Base-by-base conservation (phyloP, 2,888 invertebrate species). In the Saturnia pavonia region DNA sequence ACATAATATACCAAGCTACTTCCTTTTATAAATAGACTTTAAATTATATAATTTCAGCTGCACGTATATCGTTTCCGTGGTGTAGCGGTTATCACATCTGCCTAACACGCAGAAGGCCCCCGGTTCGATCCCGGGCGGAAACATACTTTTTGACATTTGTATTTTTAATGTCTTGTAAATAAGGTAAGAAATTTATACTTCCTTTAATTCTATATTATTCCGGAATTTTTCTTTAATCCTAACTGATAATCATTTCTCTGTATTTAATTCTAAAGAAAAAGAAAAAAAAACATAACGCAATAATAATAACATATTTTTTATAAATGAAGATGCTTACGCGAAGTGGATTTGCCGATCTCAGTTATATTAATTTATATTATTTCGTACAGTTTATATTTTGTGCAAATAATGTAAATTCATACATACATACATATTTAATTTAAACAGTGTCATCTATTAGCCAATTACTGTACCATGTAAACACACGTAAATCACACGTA, bases 71-170 rank as follows among this genome's bases (percentile, higher is more conserved):
- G 76, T 77, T 77, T 79, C 95, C 96, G 96, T 96, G 96, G 96
- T 96, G 96, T 96, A 97, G 96, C 96, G 97, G 97, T 97, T 97
- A 97, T 97, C 96, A 97, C 97, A 96, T 96, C 96, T 96, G 97
- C 97, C 96, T 97, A 96, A 97, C 97, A 97, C 97, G 96, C 96
- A 96, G 96, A 96, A 97, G 97, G 96, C 95, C 96, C 96, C 96
- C 96, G 96, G 96, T 97, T 97, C 96, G 96, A 97, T 96, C 96
- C 96, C 96, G 96, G 96, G 96, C 96, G 96, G 95, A 96, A 96
- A 96, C 96, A 96, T 84, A 69, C 6, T 6, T 34, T 34, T 34
- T 34, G 34, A 4, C 34, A 34, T 34, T 34, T 34, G 34, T 34
- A 34, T 34, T 34, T 34, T n/a, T n/a, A n/a, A n/a, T n/a, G n/a